Conservation (phyloP, 2,113 vertebrate genomes). For the Coreoperca whiteheadi region DNA sequence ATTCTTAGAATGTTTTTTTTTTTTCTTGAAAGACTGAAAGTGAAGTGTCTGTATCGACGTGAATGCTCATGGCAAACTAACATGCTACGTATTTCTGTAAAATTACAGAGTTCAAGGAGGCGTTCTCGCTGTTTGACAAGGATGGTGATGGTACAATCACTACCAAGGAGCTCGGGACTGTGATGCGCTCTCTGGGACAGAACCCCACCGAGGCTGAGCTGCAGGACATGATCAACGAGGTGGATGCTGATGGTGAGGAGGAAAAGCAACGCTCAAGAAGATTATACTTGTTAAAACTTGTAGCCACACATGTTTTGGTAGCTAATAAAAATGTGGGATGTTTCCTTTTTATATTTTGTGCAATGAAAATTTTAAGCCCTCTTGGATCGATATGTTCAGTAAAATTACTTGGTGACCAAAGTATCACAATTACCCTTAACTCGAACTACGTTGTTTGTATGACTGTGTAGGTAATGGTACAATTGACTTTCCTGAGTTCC, state of each 20-base stretch:
- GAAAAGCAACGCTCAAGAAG: background rate
- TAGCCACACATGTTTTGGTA: background rate
- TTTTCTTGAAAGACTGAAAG: background rate
- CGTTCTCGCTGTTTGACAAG: constrained; percentile 94
- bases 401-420: background rate
- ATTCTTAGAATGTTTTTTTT: background rate
- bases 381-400: background rate
- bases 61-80: background rate
- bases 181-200: constrained; percentile 93
- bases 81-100: constrained; percentile 26
- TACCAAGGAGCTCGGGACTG: constrained; percentile 93
- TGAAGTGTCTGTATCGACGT: background rate
- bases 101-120: constrained; percentile 92
- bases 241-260: constrained; percentile 90
- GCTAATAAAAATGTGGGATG: background rate
- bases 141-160: constrained; percentile 94
- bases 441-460: constrained; percentile 1
- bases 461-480: constrained; percentile 88
- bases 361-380: background rate
- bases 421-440: too few relatives aligned
- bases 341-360: background rate
- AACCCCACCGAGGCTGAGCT: constrained; percentile 93
- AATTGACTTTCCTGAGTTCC: constrained; percentile 93
- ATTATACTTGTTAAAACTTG: background rate
- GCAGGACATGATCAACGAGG: constrained; percentile 96